Conservation (phyloP, 1,140 invertebrate species). For the Aphelenchoides avenae region DNA sequence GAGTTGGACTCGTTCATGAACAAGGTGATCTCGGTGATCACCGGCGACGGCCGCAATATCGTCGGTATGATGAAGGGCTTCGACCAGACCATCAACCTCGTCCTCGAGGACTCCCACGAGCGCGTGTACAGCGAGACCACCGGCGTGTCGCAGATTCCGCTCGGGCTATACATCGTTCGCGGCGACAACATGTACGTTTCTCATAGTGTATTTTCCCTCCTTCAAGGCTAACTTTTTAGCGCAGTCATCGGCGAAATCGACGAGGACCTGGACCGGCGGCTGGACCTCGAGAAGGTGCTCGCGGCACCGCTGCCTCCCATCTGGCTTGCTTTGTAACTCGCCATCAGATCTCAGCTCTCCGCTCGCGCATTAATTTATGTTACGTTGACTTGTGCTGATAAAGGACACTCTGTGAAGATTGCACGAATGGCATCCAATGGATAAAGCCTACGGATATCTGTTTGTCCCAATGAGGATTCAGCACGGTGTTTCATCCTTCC, state of each 20-base stretch:
- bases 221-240: conserved; percentile 38
- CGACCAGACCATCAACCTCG: conserved; percentile 96
- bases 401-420: too few relatives aligned
- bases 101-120: conserved; percentile 94
- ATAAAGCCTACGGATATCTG: too few relatives aligned
- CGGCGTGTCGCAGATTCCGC: conserved; percentile 89
- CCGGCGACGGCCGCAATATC: conserved; percentile 44
- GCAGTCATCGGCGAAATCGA: conserved; percentile 50
- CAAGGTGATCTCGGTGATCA: conserved; percentile 39
- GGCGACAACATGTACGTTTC: conserved; percentile 86
- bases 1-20: conserved; percentile 38
- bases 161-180: conserved; percentile 91
- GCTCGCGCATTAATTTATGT: too few relatives aligned
- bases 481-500: too few relatives aligned
- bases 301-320: conserved; percentile 42
- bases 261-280: conserved; percentile 44
- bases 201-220: conserved; percentile 23
- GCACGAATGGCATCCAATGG: too few relatives aligned
- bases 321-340: conserved; percentile 25
- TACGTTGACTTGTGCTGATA: too few relatives aligned
- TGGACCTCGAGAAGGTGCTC: conserved; percentile 43
- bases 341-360: too few relatives aligned
- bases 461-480: too few relatives aligned
- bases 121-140: conserved; percentile 78
- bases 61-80: conserved; percentile 80